Percentiles rank a stretch among this genome's conserved stretches.
These are phyloP conservation scores for Allochrocebus solatus DNA, from an alignment of 2,797 vertebrate genomes.

Conservation along the genomic window DNA sequence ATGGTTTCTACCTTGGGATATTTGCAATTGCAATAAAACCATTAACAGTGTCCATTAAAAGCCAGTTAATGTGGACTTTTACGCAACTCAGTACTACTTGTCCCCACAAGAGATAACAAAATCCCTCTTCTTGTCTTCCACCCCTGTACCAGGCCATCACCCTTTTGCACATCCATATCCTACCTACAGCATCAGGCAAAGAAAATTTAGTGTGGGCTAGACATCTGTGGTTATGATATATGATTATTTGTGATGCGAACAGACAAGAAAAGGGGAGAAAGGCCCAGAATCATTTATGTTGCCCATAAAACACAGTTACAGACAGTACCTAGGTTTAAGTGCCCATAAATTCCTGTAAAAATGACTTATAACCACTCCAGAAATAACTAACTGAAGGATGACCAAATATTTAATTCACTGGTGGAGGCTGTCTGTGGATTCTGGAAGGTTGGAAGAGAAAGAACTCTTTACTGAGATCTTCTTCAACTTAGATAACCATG, in stretches of 20 bases:
- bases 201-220: slow-evolving; percentile 2
- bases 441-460: slow-evolving; percentile 33
- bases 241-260: not conserved
- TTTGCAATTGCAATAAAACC: not conserved
- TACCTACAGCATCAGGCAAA: not conserved
- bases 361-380: slow-evolving; percentile 56
- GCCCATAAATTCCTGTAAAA: slow-evolving; percentile 68
- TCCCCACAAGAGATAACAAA: not conserved
- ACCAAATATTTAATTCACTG: slow-evolving; percentile 36
- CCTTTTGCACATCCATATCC: not conserved
- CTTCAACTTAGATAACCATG: slow-evolving; percentile 47
- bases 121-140: not conserved
- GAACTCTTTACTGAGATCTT: slow-evolving; percentile 34
- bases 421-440: slow-evolving; percentile 32
- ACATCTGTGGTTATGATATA: slow-evolving; percentile 24
- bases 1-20: not conserved
- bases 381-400: slow-evolving; percentile 59
- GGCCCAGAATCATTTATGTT: slow-evolving; percentile 45
- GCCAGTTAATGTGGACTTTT: not conserved
- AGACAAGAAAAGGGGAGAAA: slow-evolving; percentile 18
- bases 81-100: not conserved
- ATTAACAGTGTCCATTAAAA: not conserved
- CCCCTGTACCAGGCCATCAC: not conserved
- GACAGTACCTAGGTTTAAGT: slow-evolving; percentile 57
- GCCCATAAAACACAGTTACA: slow-evolving; percentile 62